A percentile compares a stretch with the other conserved stretches of the same genome.
These are phyloP conservation scores for Sebastes diploproa DNA, from an alignment of 2,797 vertebrate species.

Conservation along the genomic window DNA sequence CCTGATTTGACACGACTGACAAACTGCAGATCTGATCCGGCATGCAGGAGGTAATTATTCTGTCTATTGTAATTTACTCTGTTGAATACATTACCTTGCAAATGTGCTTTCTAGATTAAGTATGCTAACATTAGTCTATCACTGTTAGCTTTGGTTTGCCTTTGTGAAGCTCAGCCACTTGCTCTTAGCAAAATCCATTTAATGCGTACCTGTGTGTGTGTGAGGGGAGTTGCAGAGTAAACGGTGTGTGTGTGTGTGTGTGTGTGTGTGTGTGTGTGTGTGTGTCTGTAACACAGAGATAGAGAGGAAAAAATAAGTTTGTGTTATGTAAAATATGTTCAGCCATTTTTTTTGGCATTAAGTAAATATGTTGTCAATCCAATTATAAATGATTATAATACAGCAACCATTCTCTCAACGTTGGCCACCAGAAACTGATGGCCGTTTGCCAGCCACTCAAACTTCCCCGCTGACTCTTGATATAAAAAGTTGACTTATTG, in stretches of 20 bases:
- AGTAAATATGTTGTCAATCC: neutral
- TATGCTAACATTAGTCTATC: constrained; percentile 20
- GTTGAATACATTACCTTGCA: constrained; percentile 18
- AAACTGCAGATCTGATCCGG: constrained; percentile 23
- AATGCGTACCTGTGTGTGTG: neutral
- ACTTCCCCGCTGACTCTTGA: neutral
- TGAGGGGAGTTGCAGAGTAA: neutral
- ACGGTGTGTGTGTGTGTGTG: neutral
- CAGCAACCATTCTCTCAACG: neutral
- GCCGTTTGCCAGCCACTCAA: neutral
- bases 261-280: constrained; percentile 1
- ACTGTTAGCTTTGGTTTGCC: constrained; percentile 24
- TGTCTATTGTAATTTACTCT: constrained; percentile 21
- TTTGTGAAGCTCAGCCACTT: constrained; percentile 19
- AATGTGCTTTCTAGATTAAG: constrained; percentile 30
- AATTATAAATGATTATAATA: neutral
- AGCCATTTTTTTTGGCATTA: neutral
- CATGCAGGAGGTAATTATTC: constrained; percentile 27
- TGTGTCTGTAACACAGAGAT: neutral
- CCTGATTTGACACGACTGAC: neutral
- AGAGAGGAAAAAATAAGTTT: neutral
- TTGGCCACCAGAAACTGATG: neutral
- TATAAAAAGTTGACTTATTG: neutral
- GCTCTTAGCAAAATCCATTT: constrained; percentile 13
- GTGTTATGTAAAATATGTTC: neutral